Conservation (phyloP, 2,888 invertebrate species). For the Cheilosia urbana region DNA sequence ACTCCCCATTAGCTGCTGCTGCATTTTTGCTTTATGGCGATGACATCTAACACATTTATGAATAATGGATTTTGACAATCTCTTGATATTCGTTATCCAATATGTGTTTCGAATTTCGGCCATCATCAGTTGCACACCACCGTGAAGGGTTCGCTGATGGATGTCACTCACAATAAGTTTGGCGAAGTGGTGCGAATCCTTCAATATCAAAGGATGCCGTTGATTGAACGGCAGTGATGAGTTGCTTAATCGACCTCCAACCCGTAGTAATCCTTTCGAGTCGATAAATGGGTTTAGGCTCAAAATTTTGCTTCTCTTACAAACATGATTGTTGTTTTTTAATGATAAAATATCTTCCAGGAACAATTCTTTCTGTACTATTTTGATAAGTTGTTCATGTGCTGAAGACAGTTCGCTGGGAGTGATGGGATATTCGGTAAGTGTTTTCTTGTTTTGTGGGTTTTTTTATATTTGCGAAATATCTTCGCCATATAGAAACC, state of each 20-base stretch:
- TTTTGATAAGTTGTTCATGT: too few species aligned
- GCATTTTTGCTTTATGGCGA: not conserved
- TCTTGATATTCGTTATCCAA: conserved; percentile 22
- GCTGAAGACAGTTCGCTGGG: too few species aligned
- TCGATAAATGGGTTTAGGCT: conserved; percentile 15
- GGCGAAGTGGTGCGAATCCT: not conserved
- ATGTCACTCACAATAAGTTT: conserved; percentile 9
- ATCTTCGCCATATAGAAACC: too few species aligned
- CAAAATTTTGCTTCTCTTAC: too few species aligned
- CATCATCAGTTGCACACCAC: conserved; percentile 15
- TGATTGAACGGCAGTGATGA: conserved; percentile 4
- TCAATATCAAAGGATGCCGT: conserved; percentile 5
- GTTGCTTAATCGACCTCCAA: not conserved
- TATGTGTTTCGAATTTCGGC: conserved; percentile 7
- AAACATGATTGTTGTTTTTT: too few species aligned
- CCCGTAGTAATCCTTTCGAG: not conserved
- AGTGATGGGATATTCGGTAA: too few species aligned
- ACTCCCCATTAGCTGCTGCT: conserved; percentile 12
- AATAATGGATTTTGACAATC: not conserved
- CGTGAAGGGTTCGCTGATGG: not conserved
- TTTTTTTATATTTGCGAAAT: too few species aligned
- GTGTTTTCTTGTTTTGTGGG: too few species aligned
- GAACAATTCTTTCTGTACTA: too few species aligned
- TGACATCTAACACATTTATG: conserved; percentile 17
- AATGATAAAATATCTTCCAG: too few species aligned